These are phyloP conservation scores for Buceros bicornis DNA, from an alignment of 2,797 vertebrate species.

Conservation along the genomic window DNA sequence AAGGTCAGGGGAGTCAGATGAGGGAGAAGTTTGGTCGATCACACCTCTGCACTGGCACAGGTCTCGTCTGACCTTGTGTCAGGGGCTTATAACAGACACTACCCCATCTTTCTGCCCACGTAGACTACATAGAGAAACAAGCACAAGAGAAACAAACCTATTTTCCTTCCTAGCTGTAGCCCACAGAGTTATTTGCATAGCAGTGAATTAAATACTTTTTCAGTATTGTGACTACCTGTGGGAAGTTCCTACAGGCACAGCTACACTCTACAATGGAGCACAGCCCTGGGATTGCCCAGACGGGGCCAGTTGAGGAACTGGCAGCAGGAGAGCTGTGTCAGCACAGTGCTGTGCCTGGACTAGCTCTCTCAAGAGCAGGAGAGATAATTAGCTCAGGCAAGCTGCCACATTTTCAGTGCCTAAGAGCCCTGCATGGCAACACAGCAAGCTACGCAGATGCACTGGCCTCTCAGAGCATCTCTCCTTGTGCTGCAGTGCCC, in stretches of 20 bases:
- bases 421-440: not conserved
- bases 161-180: not conserved
- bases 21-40: not conserved
- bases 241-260: not conserved
- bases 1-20: not conserved
- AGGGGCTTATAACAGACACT: not conserved
- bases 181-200: not conserved
- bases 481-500: not conserved
- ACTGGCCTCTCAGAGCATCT: accelerated
- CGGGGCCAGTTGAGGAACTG: accelerated
- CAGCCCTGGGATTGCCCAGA: not conserved
- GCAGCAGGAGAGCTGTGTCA: slow-evolving; percentile 1
- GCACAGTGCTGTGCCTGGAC: not conserved
- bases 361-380: not conserved
- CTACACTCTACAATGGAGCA: accelerated
- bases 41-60: not conserved
- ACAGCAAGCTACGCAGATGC: accelerated
- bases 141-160: not conserved
- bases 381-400: not conserved
- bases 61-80: not conserved
- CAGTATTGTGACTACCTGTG: not conserved
- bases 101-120: not conserved
- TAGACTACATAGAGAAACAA: not conserved
- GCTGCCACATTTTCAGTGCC: not conserved
- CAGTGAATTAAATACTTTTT: not conserved